These are phyloP conservation scores for Ia io DNA, from an alignment of 2,113 vertebrate genomes.

Conservation along the genomic window DNA sequence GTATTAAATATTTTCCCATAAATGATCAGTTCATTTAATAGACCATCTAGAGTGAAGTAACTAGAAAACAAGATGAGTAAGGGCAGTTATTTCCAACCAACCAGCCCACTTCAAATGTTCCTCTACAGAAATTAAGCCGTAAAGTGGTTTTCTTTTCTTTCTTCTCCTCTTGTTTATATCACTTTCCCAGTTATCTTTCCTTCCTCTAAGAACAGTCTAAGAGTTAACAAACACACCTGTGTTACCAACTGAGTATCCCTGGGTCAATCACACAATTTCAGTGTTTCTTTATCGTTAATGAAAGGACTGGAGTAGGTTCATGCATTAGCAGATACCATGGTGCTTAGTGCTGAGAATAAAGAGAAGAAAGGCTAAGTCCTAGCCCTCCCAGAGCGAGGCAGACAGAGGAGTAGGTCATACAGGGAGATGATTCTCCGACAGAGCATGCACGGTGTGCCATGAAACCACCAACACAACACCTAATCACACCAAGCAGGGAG, in stretches of 20 bases:
- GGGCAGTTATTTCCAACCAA: neutral
- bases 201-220: neutral
- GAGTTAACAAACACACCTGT: neutral
- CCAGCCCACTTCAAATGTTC: neutral
- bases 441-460: accelerated
- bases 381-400: neutral
- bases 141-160: neutral
- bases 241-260: neutral
- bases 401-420: neutral
- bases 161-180: neutral
- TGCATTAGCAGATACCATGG: neutral
- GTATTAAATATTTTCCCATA: neutral
- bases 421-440: too few relatives aligned
- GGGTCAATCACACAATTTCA: neutral
- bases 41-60: neutral
- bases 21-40: neutral
- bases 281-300: neutral
- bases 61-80: neutral
- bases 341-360: neutral
- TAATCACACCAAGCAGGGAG: neutral
- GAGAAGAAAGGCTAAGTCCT: neutral
- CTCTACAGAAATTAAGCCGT: neutral
- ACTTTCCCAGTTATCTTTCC: neutral
- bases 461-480: neutral
- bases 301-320: neutral